A percentile compares a stretch with the other conserved stretches of the same genome.
phyloP scores from a whole-genome alignment of 2,797 vertebrate species.

The Petrocephalus schoutedeni region DNA sequence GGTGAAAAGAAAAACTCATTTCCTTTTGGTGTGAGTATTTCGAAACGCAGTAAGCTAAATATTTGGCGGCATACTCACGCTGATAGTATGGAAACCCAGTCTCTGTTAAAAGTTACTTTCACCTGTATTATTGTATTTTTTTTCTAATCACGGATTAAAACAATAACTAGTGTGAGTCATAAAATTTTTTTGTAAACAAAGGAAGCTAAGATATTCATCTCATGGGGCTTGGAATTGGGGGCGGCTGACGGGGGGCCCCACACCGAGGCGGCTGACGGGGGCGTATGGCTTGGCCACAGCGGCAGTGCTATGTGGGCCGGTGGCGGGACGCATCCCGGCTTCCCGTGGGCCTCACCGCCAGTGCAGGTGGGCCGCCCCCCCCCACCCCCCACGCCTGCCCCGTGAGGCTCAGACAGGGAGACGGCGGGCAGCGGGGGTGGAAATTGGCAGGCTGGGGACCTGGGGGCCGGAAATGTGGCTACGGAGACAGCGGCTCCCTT shows the following conservation, averaged over 20 bases:
- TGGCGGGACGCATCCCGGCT: neutral
- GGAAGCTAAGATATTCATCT: neutral
- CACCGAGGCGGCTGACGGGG: neutral
- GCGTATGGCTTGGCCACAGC: neutral
- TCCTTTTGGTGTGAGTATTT: neutral
- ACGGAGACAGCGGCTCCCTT: neutral
- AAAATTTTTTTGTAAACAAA: neutral
- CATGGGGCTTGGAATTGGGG: neutral
- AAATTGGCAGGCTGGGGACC: neutral
- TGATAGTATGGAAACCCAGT: neutral
- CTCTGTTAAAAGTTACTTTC: neutral
- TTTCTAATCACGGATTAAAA: neutral
- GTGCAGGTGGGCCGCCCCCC: neutral
- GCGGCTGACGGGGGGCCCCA: neutral
- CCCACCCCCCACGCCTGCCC: neutral
- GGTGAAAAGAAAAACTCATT: neutral
- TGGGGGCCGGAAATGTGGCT: neutral
- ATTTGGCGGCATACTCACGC: neutral
- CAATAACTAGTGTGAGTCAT: neutral
- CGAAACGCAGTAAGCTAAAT: neutral
- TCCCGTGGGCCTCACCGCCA: neutral
- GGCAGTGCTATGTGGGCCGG: neutral
- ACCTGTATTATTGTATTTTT: neutral
- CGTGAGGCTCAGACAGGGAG: neutral
- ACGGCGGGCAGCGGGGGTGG: neutral